These are phyloP conservation scores for Enteromius treurensis DNA, from an alignment of 2,797 vertebrate genomes.

Conservation along the genomic window DNA sequence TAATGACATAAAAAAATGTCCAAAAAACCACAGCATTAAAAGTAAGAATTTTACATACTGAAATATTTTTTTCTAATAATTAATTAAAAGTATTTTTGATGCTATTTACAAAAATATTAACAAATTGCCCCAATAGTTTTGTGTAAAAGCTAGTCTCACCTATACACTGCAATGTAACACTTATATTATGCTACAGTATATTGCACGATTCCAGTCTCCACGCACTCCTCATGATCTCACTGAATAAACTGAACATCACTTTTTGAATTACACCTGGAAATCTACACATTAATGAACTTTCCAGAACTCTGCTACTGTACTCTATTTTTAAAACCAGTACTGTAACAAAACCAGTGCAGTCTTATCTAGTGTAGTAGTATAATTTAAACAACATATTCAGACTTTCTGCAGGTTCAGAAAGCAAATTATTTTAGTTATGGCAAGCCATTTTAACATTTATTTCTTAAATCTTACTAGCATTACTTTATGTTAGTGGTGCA, in stretches of 20 bases:
- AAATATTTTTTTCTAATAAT: no score
- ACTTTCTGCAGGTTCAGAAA: background rate
- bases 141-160: background rate
- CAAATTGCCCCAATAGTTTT: background rate
- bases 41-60: no score
- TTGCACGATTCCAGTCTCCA: background rate
- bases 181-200: background rate
- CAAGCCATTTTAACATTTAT: background rate
- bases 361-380: background rate
- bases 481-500: background rate
- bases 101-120: background rate
- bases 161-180: background rate
- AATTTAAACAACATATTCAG: background rate
- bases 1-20: background rate
- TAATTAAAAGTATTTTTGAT: background rate
- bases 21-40: no score
- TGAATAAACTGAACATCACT: background rate
- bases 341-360: background rate
- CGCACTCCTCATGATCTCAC: background rate
- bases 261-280: background rate
- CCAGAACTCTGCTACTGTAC: background rate
- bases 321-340: background rate
- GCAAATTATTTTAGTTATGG: background rate
- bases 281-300: background rate
- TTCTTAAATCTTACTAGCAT: background rate